Conservation (phyloP, 1,140 invertebrate genomes). For the Caenorhabditis inopinata region DNA sequence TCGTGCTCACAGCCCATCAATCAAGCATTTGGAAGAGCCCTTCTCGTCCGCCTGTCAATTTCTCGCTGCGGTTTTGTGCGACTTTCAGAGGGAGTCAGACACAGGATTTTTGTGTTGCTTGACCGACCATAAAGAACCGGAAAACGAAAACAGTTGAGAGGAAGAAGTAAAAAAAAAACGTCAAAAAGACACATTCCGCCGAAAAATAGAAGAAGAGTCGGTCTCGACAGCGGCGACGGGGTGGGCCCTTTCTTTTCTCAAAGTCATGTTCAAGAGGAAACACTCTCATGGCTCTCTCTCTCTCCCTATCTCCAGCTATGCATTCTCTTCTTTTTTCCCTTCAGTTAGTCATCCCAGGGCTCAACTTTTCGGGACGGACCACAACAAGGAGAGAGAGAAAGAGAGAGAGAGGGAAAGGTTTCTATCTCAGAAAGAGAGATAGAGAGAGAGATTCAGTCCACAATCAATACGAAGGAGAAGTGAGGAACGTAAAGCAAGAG, state of each 20-base stretch:
- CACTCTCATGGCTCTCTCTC: neutral
- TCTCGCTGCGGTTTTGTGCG: neutral
- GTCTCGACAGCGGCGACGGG: too few relatives aligned
- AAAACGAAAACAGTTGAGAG: neutral
- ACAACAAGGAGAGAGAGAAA: neutral
- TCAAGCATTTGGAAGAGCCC: neutral
- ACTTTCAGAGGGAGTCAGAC: too few relatives aligned
- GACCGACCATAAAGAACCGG: too few relatives aligned
- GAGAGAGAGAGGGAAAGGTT: neutral
- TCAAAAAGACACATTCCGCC: neutral
- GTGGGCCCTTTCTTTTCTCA: conserved; percentile 4
- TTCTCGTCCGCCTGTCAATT: neutral
- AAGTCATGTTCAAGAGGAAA: conserved; percentile 16
- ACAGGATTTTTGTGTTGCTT: too few relatives aligned
- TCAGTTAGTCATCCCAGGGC: neutral
- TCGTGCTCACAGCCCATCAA: conserved; percentile 16
- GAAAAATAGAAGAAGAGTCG: neutral
- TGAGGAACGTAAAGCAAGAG: too few relatives aligned
- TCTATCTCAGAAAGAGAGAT: neutral
- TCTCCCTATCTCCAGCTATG: too few relatives aligned
- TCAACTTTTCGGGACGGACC: neutral
- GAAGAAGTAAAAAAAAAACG: neutral
- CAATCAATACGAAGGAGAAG: neutral
- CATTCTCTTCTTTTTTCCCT: too few relatives aligned
- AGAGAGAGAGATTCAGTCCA: neutral